phyloP scores from a whole-genome alignment of 2,888 invertebrate species.

The Ophion obscuratus region DNA sequence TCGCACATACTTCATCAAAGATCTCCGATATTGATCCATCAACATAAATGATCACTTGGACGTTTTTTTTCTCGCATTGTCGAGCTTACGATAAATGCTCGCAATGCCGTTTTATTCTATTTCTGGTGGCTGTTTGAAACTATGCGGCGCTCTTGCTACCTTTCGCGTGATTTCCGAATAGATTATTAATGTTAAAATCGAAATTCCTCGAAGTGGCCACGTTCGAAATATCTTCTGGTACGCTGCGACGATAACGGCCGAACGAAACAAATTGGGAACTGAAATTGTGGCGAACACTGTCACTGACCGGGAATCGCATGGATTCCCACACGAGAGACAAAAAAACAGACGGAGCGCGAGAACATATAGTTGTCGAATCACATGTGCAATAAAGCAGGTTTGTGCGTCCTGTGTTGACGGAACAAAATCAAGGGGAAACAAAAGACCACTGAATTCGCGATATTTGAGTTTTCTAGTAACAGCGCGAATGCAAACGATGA shows the following conservation, averaged over 20 bases:
- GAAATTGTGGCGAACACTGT: conserved; percentile 36
- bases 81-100: not conserved
- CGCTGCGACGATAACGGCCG: conserved; percentile 32
- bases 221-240: conserved; percentile 8
- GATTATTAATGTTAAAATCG: conserved; percentile 36
- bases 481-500: conserved; percentile 25
- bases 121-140: not conserved
- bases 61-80: not conserved
- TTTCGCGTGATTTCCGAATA: conserved; percentile 24
- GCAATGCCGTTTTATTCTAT: not conserved
- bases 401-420: not conserved
- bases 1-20: not conserved
- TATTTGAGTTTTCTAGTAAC: conserved; percentile 21
- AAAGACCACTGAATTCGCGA: conserved; percentile 33
- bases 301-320: conserved; percentile 36
- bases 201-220: conserved; percentile 42
- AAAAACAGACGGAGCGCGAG: conserved; percentile 9
- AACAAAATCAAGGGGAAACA: conserved; percentile 4
- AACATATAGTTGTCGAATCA: conserved; percentile 61
- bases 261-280: conserved; percentile 9
- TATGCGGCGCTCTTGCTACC: not conserved
- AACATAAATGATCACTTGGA: not conserved
- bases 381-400: conserved; percentile 66
- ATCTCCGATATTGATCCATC: not conserved
- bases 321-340: conserved; percentile 17